Percentiles rank a stretch among this genome's conserved stretches.
phyloP scores from a whole-genome alignment of 2,113 vertebrate species.

The Etheostoma spectabile region DNA sequence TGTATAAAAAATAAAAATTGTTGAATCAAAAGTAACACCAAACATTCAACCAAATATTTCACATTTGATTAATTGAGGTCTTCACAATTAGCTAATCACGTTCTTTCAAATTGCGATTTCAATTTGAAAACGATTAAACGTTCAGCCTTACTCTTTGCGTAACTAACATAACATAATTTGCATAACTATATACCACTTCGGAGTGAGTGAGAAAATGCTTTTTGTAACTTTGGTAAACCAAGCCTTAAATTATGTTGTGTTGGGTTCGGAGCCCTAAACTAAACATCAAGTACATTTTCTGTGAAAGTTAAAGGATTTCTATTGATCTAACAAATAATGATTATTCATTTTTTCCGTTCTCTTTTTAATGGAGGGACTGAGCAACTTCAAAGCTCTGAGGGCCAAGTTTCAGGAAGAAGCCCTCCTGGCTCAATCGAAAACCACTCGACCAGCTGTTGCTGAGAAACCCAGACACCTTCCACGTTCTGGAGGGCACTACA shows the following conservation, averaged over 20 bases:
- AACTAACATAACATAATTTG: no score
- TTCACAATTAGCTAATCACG: no score
- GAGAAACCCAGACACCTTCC: conserved; percentile 79
- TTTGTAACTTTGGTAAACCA: conserved; percentile 9
- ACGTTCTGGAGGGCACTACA: conserved; percentile 58
- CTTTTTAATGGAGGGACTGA: conserved; percentile 56
- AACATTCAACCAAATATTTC: no score
- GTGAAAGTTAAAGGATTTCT: neutral
- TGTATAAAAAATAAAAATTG: no score
- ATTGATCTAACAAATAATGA: neutral
- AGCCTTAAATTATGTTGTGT: neutral
- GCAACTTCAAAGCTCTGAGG: conserved; percentile 80
- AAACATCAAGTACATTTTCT: neutral
- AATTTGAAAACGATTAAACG: no score
- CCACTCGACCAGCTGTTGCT: conserved; percentile 71
- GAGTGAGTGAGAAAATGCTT: neutral
- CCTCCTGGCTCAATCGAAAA: conserved; percentile 54
- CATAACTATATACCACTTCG: neutral
- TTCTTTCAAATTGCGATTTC: no score
- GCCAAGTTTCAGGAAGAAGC: conserved; percentile 84
- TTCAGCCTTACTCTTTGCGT: no score
- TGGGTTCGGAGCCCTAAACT: neutral
- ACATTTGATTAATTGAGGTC: no score
- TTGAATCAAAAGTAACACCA: no score
- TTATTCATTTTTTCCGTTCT: neutral